Conservation (phyloP, 2,888 invertebrate genomes). For the Limnephilus auricula region DNA sequence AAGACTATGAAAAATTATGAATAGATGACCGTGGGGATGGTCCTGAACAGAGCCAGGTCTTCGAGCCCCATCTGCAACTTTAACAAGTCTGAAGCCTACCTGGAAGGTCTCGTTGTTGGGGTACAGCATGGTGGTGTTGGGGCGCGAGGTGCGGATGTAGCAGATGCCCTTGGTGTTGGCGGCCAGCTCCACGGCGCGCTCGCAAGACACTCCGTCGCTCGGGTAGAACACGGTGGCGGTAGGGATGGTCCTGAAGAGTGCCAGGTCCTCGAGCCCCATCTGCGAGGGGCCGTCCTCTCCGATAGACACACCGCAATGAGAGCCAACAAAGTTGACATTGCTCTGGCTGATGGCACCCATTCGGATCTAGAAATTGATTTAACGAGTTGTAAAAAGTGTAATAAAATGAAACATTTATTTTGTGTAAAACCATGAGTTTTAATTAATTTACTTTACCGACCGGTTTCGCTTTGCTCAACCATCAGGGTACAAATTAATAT, state of each 20-base stretch:
- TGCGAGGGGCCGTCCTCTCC: conserved; percentile 99
- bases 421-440: too few relatives aligned
- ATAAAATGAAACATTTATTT: too few relatives aligned
- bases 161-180: conserved; percentile 97
- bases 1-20: too few relatives aligned
- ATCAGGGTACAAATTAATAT: too few relatives aligned
- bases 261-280: conserved; percentile 99
- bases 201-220: conserved; percentile 95
- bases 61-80: conserved; percentile 99
- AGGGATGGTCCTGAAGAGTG: conserved; percentile 95
- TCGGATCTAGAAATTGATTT: conserved; percentile 82
- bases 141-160: conserved; percentile 97
- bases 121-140: conserved; percentile 92
- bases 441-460: too few relatives aligned
- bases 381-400: not conserved
- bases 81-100: conserved; percentile 70
- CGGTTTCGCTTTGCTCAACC: too few relatives aligned
- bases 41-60: conserved; percentile 96
- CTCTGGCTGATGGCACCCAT: conserved; percentile 99
- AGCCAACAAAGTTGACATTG: conserved; percentile 97
- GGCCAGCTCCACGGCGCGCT: conserved; percentile 96
- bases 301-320: conserved; percentile 98
- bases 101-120: conserved; percentile 88
- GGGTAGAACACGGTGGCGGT: conserved; percentile 89
- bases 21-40: conserved; percentile 87